A percentile compares a stretch with the other conserved stretches of the same genome.
These are phyloP conservation scores for Crepidodera aurea DNA, from an alignment of 2,888 invertebrate genomes.

Conservation along the genomic window DNA sequence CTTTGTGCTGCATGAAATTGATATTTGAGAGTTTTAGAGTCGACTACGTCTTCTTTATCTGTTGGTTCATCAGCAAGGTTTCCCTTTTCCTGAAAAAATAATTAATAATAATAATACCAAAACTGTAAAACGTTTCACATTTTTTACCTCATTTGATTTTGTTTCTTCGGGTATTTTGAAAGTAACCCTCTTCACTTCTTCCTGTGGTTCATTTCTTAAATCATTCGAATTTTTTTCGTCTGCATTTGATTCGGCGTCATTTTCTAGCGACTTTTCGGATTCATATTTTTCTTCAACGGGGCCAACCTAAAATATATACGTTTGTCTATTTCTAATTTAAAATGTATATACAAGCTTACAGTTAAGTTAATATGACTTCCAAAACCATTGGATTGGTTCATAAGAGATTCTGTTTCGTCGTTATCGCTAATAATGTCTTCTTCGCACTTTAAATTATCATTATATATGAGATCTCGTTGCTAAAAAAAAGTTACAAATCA, in stretches of 20 bases:
- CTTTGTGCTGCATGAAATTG: conserved; percentile 58
- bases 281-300: conserved; percentile 46
- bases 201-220: conserved; percentile 32
- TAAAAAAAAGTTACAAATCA: conserved; percentile 1
- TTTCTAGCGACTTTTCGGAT: conserved; percentile 34
- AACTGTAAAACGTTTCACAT: not conserved
- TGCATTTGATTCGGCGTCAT: conserved; percentile 40
- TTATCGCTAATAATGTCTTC: conserved; percentile 55
- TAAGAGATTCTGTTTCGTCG: conserved; percentile 48
- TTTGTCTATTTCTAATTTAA: not conserved
- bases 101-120: not conserved
- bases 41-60: conserved; percentile 45
- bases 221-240: conserved; percentile 30
- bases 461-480: conserved; percentile 39
- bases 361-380: conserved; percentile 55
- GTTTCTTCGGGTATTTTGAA: conserved; percentile 47
- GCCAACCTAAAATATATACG: conserved; percentile 44
- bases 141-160: conserved; percentile 28
- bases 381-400: conserved; percentile 50
- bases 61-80: conserved; percentile 32
- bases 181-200: conserved; percentile 44
- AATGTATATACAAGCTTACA: conserved; percentile 42
- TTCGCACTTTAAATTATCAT: conserved; percentile 49
- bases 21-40: conserved; percentile 59
- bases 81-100: conserved; percentile 18